These are phyloP conservation scores for Stenichneumon culpator DNA, from an alignment of 2,888 invertebrate genomes.

Conservation along the genomic window DNA sequence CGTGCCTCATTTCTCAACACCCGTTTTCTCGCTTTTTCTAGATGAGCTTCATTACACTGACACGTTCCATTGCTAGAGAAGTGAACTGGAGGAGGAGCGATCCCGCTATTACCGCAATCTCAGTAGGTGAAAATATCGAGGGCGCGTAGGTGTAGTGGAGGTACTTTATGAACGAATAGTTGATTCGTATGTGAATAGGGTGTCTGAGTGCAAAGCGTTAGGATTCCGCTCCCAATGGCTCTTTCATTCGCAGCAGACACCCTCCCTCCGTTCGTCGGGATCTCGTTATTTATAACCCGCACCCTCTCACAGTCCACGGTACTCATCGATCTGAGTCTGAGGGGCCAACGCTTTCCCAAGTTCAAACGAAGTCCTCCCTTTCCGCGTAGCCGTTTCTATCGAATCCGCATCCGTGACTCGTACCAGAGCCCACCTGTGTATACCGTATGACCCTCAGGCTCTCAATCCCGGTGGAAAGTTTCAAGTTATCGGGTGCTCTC, in stretches of 20 bases:
- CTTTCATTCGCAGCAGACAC: background rate
- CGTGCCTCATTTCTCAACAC: slow-evolving; percentile 12
- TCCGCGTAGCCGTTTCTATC: background rate
- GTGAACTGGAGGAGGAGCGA: background rate
- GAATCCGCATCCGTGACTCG: background rate
- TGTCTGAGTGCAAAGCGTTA: background rate
- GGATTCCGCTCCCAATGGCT: slow-evolving; percentile 10
- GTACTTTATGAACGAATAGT: slow-evolving; percentile 14
- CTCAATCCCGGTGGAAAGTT: slow-evolving; percentile 2
- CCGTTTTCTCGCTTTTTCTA: slow-evolving; percentile 8
- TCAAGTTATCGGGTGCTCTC: background rate
- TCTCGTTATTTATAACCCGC: slow-evolving; percentile 26
- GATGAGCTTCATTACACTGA: slow-evolving; percentile 53
- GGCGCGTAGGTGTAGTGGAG: background rate
- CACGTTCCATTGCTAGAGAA: slow-evolving; percentile 18
- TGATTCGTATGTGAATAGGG: slow-evolving; percentile 2
- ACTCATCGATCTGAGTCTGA: slow-evolving; percentile 4
- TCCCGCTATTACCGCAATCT: background rate
- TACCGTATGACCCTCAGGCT: slow-evolving; percentile 5
- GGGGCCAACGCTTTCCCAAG: background rate
- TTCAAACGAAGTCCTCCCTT: slow-evolving; percentile 5
- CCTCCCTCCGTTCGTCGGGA: background rate
- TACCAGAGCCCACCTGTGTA: background rate
- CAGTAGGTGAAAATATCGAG: slow-evolving; percentile 1
- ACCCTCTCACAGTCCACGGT: background rate